Evolutionary conservation across 2,888 invertebrate species (phyloP).

Genomic region (Erebia epiphron): DNA sequence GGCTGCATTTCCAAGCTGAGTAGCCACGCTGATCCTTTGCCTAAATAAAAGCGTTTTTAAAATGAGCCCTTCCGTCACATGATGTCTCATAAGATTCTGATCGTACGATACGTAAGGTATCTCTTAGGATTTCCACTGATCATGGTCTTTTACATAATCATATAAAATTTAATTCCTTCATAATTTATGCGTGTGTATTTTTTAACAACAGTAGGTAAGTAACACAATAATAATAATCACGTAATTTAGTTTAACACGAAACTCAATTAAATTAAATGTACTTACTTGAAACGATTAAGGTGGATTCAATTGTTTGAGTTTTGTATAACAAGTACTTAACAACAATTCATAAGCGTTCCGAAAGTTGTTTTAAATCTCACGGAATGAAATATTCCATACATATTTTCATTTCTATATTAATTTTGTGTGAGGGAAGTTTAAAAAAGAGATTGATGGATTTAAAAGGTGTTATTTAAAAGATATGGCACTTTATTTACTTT

Average conservation of each 20-base stretch:
- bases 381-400: background rate
- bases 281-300: slow-evolving; percentile 19
- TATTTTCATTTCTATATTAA: slow-evolving; percentile 10
- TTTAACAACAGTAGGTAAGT: too few relatives aligned
- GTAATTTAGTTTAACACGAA: background rate
- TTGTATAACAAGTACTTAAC: slow-evolving; percentile 17
- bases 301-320: slow-evolving; percentile 34
- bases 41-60: too few relatives aligned
- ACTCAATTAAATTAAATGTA: slow-evolving; percentile 28
- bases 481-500: too few relatives aligned
- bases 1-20: too few relatives aligned
- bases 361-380: slow-evolving; percentile 7
- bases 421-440: background rate
- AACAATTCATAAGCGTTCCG: slow-evolving; percentile 28
- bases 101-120: too few relatives aligned
- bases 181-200: too few relatives aligned
- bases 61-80: too few relatives aligned
- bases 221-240: background rate
- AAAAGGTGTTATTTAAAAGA: too few relatives aligned
- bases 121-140: background rate
- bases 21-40: too few relatives aligned
- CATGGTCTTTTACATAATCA: background rate
- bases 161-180: too few relatives aligned
- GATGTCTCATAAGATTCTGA: too few relatives aligned
- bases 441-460: background rate